These are phyloP conservation scores for Zeus faber DNA, from an alignment of 2,113 vertebrate species.

Conservation along the genomic window DNA sequence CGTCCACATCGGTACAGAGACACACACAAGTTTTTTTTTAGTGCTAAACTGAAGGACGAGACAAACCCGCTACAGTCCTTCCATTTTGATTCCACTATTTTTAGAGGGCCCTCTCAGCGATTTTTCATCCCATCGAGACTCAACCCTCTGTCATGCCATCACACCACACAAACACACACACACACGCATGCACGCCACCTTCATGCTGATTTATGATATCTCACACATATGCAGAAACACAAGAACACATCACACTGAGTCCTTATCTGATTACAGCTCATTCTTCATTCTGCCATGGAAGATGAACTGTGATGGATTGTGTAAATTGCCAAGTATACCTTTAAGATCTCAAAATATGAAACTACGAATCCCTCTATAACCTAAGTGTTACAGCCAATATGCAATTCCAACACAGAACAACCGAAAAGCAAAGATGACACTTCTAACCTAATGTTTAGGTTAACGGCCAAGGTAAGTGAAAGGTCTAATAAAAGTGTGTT, in stretches of 20 bases:
- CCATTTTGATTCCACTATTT: slow-evolving; percentile 40
- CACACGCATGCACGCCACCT: slow-evolving; percentile 6
- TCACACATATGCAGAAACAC: background rate
- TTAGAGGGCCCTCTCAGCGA: slow-evolving; percentile 42
- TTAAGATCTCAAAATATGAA: slow-evolving; percentile 12
- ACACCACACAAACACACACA: slow-evolving; percentile 1
- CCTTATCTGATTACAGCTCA: background rate
- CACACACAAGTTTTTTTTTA: slow-evolving; percentile 32
- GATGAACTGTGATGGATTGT: slow-evolving; percentile 20
- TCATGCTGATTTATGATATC: background rate
- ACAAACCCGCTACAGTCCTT: slow-evolving; percentile 24
- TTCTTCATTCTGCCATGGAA: background rate
- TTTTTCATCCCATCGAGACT: slow-evolving; percentile 27
- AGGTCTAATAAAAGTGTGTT: too few relatives aligned
- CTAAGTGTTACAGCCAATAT: too few relatives aligned
- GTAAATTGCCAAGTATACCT: slow-evolving; percentile 16
- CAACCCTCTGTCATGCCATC: slow-evolving; percentile 24
- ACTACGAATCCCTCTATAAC: too few relatives aligned
- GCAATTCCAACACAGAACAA: too few relatives aligned
- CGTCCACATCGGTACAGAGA: slow-evolving; percentile 49
- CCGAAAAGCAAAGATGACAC: too few relatives aligned
- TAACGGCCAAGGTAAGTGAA: too few relatives aligned
- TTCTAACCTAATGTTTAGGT: too few relatives aligned
- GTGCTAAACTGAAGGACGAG: slow-evolving; percentile 18
- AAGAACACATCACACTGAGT: slow-evolving; percentile 14